Conservation (phyloP, 2,888 invertebrate species). For the Xanthorhoe spadicearia region DNA sequence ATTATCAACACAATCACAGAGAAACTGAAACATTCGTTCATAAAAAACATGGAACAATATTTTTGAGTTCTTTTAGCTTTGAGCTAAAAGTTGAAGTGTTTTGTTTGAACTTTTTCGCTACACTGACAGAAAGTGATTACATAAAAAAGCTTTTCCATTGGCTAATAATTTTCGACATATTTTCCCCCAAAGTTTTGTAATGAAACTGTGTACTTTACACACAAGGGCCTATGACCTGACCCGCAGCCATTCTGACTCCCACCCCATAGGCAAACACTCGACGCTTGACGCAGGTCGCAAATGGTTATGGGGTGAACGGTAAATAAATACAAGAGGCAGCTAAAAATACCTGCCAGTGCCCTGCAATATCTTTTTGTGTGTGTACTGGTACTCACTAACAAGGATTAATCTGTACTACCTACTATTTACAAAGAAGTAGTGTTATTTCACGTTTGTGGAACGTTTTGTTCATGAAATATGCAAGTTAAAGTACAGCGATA, state of each 20-base stretch:
- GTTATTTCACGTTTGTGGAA: too few relatives aligned
- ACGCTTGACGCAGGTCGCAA: constrained; percentile 42
- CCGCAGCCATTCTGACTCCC: constrained; percentile 36
- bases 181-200: constrained; percentile 35
- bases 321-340: constrained; percentile 35
- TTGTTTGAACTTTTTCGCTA: constrained; percentile 17
- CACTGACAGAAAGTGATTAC: constrained; percentile 24
- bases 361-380: background rate
- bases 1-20: background rate
- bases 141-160: constrained; percentile 34
- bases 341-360: constrained; percentile 25
- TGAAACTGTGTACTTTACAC: constrained; percentile 35
- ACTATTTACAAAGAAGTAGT: too few relatives aligned
- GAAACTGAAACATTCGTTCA: background rate
- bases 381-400: background rate
- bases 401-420: background rate
- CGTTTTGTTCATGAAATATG: too few relatives aligned
- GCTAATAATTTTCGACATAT: constrained; percentile 30
- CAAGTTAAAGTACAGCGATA: too few relatives aligned
- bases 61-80: constrained; percentile 2
- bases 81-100: constrained; percentile 20
- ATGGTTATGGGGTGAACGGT: constrained; percentile 32
- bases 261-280: constrained; percentile 42
- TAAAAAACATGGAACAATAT: background rate
- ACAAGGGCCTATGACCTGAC: constrained; percentile 36